Base-by-base conservation (phyloP, 2,113 vertebrate species). In the Mirounga angustirostris region DNA sequence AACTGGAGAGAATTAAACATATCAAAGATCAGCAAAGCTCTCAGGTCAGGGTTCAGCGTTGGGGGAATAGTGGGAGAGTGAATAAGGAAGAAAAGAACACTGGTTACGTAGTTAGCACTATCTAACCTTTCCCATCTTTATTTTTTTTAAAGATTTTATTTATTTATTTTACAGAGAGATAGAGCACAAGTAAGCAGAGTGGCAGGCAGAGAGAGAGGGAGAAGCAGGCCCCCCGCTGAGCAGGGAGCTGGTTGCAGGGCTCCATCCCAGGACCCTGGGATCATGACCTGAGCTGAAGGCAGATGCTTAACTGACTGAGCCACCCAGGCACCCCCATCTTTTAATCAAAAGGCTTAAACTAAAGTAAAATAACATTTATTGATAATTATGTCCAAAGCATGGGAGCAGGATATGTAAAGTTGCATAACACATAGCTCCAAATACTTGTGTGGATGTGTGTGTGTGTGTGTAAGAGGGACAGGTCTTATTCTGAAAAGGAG, bases 91-190 rank as follows among this genome's bases (percentile, higher is more conserved):
- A 93, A 73, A 36, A 69, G 4, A 67, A 46, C 54, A 6, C 8
- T 59, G 54, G 24, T 78, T 94, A 40, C 33, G 86, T 76, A 65
- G 67, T 21, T 73, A 78, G 67, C 9, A 71, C 81, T 90, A 82
- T 93, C 26, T 91, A 67, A 78, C 1, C 36, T 81, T 91, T 94
- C 33, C 11, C 14, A 92, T 91, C 71, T 81, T 97, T 91, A 46
- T 46, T 46, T 46, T 46, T 46, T 46, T 46, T 7, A 46, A 46
- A 46, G 46, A 46, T 46, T 46, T 46, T 46, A 46, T 46, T 46
- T 46, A 46, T 46, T 46, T 46, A 46, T 46, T 46, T 46, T 46
- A 46, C 46, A 46, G 46, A 46, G 46, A 46, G 46, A 40, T 40
- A 40, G 40, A 46, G 6, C 46, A 46, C 46, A 46, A 46, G 46